Conservation (phyloP, 2,888 invertebrate genomes). For the Thymelicus acteon region DNA sequence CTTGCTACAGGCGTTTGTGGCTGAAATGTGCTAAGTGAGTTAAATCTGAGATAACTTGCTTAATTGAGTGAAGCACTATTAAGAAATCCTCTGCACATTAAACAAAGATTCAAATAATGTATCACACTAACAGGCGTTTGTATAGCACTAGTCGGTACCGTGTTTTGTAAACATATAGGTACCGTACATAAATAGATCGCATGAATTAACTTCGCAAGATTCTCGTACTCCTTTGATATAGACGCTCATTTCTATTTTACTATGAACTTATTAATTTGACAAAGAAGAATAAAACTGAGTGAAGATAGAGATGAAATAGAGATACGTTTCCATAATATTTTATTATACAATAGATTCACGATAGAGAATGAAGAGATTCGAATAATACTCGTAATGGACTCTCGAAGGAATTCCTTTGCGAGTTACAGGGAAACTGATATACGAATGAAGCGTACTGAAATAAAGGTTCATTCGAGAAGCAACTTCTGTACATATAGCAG, state of each 20-base stretch:
- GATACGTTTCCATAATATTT: conserved; percentile 21
- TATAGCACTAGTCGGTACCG: no score
- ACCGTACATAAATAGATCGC: no score
- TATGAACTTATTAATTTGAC: no score
- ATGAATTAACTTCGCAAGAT: no score
- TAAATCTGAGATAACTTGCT: conserved; percentile 31
- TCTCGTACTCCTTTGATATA: no score
- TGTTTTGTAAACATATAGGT: no score
- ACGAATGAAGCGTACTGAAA: neutral
- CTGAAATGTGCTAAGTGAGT: conserved; percentile 30
- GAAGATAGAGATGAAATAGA: no score
- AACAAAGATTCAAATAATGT: conserved; percentile 2
- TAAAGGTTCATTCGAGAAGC: no score
- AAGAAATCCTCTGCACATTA: conserved; percentile 6
- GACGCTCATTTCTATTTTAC: no score
- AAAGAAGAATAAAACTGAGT: no score
- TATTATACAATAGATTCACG: conserved; percentile 13
- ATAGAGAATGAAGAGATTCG: neutral
- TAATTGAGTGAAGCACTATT: conserved; percentile 24
- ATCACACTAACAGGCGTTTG: no score
- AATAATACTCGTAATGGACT: neutral
- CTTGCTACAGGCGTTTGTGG: conserved; percentile 27
- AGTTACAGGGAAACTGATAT: neutral
- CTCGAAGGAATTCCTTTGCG: neutral
- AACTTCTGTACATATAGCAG: no score